Base-by-base conservation (phyloP, 2,113 vertebrate genomes). In the Guaruba guarouba region DNA sequence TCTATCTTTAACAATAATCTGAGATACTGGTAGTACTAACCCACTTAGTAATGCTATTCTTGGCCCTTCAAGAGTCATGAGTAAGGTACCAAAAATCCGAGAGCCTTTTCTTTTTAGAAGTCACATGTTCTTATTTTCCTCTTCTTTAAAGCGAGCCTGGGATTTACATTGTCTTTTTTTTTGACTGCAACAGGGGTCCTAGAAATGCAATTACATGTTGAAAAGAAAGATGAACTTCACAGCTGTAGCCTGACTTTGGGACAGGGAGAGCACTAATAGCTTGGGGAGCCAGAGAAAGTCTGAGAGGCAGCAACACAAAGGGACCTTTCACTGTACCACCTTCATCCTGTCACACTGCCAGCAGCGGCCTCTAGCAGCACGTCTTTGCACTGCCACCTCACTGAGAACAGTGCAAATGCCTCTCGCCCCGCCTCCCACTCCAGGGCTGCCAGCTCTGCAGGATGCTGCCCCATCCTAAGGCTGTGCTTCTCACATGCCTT, bases 1-100 rank as follows among this genome's bases (percentile, higher is more conserved):
- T 95, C 62, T 88, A 54, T 85, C 86, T 89, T 91, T 76, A 91
- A 62, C 49, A 91, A 57, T 59, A 75, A 96, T 95, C 90, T 77
- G 82, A 93, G 57, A 79, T 84, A 64, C 23, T 82, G 67, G 80
- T 73, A 84, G 39, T 46, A 86, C 66, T 73, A 94, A 84, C 77
- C 44, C 52, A 76, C 74, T 94, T 88, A 94, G 90, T n/a, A 82
- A 88, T 69, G 82, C 91, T 82, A 71, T 44, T 81, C 25, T 27
- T 62, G 69, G 73, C 35, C 33, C 69, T 92, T 90, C 22, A 55
- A 51, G 66, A 75, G 29, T 88, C 55, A 73, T 46, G 31, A 78
- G 44, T 48, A 55, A 84, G 35, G 24, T 74, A 80, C 35, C 68
- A 92, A 94, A 88, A 88, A 43, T 13, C 20, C 2, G 46, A 64